Conservation (phyloP, 2,888 invertebrate genomes). For the Cataglyphis cursor region DNA sequence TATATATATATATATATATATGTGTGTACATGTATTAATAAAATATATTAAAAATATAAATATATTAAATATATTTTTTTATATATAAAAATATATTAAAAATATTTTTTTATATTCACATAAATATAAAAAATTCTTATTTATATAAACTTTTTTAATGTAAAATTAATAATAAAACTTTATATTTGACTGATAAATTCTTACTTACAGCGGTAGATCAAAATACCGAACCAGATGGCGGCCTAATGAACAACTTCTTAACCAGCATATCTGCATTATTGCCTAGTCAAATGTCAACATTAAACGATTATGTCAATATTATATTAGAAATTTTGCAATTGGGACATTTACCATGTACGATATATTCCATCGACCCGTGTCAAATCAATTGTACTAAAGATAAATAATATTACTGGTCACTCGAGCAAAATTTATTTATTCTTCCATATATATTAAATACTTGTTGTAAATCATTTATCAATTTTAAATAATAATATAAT, state of each 20-base stretch:
- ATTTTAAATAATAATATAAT: not conserved
- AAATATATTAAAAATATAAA: not conserved
- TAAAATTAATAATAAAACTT: conserved; percentile 3
- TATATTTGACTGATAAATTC: not conserved
- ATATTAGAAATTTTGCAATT: not conserved
- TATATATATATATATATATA: no score
- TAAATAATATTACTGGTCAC: not conserved
- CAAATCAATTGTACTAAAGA: not conserved
- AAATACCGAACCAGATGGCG: not conserved
- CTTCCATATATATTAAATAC: not conserved
- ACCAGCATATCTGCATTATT: not conserved
- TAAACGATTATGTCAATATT: not conserved
- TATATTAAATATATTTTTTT: not conserved
- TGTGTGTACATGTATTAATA: not conserved
- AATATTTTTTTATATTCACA: not conserved
- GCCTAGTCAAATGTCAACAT: not conserved
- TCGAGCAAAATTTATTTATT: not conserved
- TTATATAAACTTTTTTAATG: not conserved
- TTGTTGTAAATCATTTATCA: not conserved
- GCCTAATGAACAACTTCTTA: not conserved
- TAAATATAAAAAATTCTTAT: not conserved
- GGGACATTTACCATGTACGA: not conserved
- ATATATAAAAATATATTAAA: not conserved
- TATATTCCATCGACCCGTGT: not conserved
- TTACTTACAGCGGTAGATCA: not conserved